Conservation (phyloP, 2,797 vertebrate species). For the Clarias platycephalus region DNA sequence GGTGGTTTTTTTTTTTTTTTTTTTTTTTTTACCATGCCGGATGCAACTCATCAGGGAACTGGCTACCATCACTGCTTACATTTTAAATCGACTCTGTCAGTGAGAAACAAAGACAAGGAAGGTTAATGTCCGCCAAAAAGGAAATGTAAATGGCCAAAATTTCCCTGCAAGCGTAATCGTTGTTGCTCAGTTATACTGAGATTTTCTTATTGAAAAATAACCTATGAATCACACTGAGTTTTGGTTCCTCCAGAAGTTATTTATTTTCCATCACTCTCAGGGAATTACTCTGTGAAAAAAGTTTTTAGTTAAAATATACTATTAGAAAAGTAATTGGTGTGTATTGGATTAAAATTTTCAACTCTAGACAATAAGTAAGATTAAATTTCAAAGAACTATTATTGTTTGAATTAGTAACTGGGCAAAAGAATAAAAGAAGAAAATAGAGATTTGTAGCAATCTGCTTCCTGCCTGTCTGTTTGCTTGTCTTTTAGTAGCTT, state of each 20-base stretch:
- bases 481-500: neutral
- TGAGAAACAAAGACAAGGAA: neutral
- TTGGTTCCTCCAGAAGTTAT: slow-evolving; percentile 1
- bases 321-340: neutral
- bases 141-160: neutral
- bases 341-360: neutral
- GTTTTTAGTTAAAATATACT: neutral
- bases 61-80: neutral
- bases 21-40: too few relatives aligned
- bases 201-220: neutral
- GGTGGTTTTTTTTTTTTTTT: too few relatives aligned
- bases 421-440: neutral
- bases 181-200: neutral
- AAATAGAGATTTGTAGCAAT: neutral
- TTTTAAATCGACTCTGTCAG: neutral
- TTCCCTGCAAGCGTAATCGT: neutral
- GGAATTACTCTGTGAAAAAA: neutral
- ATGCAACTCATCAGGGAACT: neutral
- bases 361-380: neutral
- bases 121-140: neutral
- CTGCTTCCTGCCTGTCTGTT: neutral
- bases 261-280: neutral
- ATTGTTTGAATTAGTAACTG: neutral
- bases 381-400: neutral
- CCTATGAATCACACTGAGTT: neutral